Percentiles rank a stretch among this genome's conserved stretches.
Conservation (phyloP, 2,113 vertebrate genomes). For the Erythrocercus mccallii region DNA sequence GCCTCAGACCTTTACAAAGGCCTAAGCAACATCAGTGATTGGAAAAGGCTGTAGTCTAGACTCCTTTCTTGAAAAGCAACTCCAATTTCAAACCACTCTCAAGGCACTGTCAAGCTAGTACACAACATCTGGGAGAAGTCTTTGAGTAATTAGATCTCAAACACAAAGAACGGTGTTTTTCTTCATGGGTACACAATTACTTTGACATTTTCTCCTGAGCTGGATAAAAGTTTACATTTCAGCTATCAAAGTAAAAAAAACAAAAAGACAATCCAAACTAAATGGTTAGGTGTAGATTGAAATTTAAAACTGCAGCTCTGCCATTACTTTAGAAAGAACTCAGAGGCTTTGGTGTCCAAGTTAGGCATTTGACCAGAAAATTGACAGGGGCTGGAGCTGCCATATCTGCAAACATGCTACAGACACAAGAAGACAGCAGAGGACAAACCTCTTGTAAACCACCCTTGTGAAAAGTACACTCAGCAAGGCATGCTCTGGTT, state of each 20-base stretch:
- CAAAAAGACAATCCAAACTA: slow-evolving; percentile 21
- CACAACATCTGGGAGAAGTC: not conserved
- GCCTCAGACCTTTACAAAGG: not conserved
- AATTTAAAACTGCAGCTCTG: not conserved
- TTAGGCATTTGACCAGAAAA: not conserved
- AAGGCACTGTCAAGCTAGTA: not conserved
- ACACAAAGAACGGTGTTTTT: not conserved
- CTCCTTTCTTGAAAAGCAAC: not conserved
- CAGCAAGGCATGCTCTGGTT: not conserved
- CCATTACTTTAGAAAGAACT: not conserved
- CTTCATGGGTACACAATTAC: not conserved
- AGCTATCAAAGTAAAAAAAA: not conserved
- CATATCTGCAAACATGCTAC: not conserved
- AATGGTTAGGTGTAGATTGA: not conserved
- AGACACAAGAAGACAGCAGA: not conserved
- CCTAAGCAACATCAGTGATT: not conserved
- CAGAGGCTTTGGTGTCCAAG: not conserved
- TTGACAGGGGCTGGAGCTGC: not conserved
- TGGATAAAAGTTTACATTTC: slow-evolving; percentile 16
- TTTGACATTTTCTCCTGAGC: slow-evolving; percentile 17
- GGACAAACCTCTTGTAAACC: not conserved
- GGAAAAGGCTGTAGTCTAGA: not conserved
- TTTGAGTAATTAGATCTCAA: slow-evolving; percentile 8
- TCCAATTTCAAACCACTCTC: not conserved
- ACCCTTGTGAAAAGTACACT: not conserved